Evolutionary conservation across 1,140 invertebrate genomes (phyloP), one percentile per base, ranked within the genome.

Genomic region (Carcinoscorpius rotundicauda): DNA sequence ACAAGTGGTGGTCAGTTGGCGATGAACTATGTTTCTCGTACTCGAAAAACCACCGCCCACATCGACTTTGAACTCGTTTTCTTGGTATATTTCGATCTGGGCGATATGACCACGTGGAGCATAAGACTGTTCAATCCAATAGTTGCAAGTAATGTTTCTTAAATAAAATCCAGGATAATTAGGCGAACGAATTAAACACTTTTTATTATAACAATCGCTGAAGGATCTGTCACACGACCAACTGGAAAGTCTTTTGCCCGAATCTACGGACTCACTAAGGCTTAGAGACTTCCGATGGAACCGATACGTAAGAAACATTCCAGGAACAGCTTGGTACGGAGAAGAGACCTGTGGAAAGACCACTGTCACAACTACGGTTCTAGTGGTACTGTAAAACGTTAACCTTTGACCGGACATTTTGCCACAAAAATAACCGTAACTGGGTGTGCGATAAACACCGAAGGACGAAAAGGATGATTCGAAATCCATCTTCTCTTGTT

Each of bases 1-100:
- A 59, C 69, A 70, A 70, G 86, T 83, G 87, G 90, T 93, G 65
- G 87, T 87, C 75, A 76, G 70, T 60, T 70, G 79, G 69, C 61
- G 82, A 75, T 64, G 75, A 76, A 68, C 70, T 80, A 77, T 52
- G 73, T 66, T 61, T 9, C 67, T 67, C 6, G 50, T 67, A n/a
- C 63, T 63, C 9, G 66, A 65, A 8, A 65, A 64, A 4, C 69
- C 69, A 29, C 63, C 66, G 29, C 62, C 63, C 52, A 70, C 53
- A 11, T 65, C 66, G 4, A 70, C 68, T 62, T 70, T 70, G 62
- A 65, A 70, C 49, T 70, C 69, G 48, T 70, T 70, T 6, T 64
- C 60, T 55, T 70, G 69, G 6, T 52, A 68, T 3, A 70, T 53
- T 52, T 65, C 66, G 52, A 70, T 66, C 61, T 68, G 66, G 8